These are phyloP conservation scores for Drosophila testacea DNA, from an alignment of 2,888 invertebrate genomes.

Conservation along the genomic window DNA sequence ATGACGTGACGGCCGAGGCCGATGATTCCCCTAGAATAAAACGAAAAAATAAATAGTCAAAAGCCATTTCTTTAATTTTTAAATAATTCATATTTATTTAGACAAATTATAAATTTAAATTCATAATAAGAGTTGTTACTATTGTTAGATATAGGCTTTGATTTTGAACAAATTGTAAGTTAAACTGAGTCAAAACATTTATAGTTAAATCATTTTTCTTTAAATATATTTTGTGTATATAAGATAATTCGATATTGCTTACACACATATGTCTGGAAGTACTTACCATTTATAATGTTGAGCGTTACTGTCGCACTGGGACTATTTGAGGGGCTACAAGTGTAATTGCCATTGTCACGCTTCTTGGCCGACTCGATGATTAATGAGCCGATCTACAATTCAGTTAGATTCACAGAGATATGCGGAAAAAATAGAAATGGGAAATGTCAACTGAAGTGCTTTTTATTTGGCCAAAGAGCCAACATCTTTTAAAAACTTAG, in stretches of 20 bases:
- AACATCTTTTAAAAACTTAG: neutral
- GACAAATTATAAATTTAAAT: too few species aligned
- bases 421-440: constrained; percentile 14
- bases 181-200: too few species aligned
- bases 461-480: neutral
- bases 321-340: constrained; percentile 97
- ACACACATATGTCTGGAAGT: neutral
- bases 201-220: too few species aligned
- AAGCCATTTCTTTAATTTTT: too few species aligned
- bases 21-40: constrained; percentile 82
- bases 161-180: too few species aligned
- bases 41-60: neutral
- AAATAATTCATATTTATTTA: too few species aligned
- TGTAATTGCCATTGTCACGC: constrained; percentile 91
- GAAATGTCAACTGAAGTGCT: constrained; percentile 8
- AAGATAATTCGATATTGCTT: too few species aligned
- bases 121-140: too few species aligned
- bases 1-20: constrained; percentile 84
- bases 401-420: constrained; percentile 19
- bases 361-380: constrained; percentile 85
- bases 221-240: too few species aligned
- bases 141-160: too few species aligned
- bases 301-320: constrained; percentile 95
- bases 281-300: constrained; percentile 95
- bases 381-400: constrained; percentile 85